Percentiles rank a stretch among this genome's conserved stretches.
These are phyloP conservation scores for Alauda arvensis DNA, from an alignment of 2,797 vertebrate genomes.

Conservation along the genomic window DNA sequence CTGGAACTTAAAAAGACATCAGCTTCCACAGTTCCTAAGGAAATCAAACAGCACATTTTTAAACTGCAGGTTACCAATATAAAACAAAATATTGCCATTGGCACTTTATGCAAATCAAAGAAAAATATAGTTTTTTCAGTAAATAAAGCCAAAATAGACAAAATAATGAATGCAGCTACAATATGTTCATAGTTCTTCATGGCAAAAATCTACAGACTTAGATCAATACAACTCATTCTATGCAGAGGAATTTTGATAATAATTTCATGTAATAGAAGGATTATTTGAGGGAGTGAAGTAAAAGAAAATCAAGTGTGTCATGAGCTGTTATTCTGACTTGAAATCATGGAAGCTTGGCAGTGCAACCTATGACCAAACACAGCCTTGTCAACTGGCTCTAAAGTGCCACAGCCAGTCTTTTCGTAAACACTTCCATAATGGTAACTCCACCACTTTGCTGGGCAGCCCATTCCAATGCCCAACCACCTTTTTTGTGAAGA, in stretches of 20 bases:
- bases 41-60: background rate
- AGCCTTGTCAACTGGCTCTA: background rate
- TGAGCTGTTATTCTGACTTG: background rate
- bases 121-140: background rate
- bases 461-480: background rate
- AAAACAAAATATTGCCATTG: background rate
- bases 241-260: background rate
- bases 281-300: background rate
- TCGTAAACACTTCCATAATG: accelerated
- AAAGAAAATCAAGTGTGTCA: background rate
- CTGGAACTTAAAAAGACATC: background rate
- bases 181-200: background rate
- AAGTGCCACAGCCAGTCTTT: background rate
- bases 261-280: background rate
- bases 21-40: background rate
- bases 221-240: background rate
- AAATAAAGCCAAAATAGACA: background rate
- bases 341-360: background rate
- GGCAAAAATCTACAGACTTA: background rate
- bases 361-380: background rate
- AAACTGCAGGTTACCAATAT: background rate
- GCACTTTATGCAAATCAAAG: background rate
- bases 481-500: background rate
- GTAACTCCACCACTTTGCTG: background rate
- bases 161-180: background rate